Evolutionary conservation across 1,140 invertebrate species (phyloP).

Genomic region (Drosophila aff.): DNA sequence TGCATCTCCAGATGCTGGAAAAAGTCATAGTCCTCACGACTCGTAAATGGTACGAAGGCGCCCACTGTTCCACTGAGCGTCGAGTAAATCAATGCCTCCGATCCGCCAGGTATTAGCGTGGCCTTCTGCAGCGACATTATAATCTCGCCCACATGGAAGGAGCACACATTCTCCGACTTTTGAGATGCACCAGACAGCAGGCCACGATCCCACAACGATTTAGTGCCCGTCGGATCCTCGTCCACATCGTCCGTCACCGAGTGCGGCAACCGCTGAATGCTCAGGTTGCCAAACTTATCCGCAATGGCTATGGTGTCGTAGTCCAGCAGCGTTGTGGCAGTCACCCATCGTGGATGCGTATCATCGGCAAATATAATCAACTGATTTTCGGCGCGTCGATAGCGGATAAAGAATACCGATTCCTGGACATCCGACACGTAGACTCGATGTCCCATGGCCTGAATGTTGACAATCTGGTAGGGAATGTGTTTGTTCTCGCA

Average conservation of each 20-base stretch:
- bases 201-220: constrained; percentile 99
- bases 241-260: constrained; percentile 98
- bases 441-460: constrained; percentile 96
- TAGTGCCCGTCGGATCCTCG: constrained; percentile 99
- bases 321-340: constrained; percentile 96
- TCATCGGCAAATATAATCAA: constrained; percentile 99
- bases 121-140: constrained; percentile 96
- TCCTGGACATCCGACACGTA: constrained; percentile 99
- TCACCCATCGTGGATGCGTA: constrained; percentile 98
- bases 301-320: constrained; percentile 98
- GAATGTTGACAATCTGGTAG: constrained; percentile 96
- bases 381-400: constrained; percentile 98
- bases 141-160: constrained; percentile 98
- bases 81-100: constrained; percentile 97
- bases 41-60: constrained; percentile 98
- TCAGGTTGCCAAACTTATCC: constrained; percentile 99
- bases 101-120: constrained; percentile 98
- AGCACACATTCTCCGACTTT: constrained; percentile 96
- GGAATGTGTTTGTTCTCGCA: constrained; percentile 99
- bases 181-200: constrained; percentile 98
- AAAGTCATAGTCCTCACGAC: constrained; percentile 99
- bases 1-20: constrained; percentile 99
- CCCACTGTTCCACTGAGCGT: constrained; percentile 98
- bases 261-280: constrained; percentile 94
- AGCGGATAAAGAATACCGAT: constrained; percentile 97